Evolutionary conservation across 2,113 vertebrate species (phyloP), one percentile per base, ranked within the genome.

Genomic region (Gymnogyps californianus): DNA sequence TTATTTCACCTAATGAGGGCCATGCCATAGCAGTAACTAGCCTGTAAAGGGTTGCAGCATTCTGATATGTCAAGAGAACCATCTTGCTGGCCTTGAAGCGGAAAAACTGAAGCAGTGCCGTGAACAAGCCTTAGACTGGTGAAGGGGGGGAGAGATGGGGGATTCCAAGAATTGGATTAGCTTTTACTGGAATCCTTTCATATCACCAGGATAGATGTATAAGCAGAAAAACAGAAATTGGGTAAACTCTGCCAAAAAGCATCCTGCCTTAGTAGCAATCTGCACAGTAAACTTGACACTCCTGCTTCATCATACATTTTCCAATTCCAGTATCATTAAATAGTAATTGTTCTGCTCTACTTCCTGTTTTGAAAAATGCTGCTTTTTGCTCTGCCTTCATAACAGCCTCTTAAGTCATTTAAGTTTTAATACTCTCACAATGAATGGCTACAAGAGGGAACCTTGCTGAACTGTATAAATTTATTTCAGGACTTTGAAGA

Each of bases 281-380:
- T 67, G 51, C 55, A 61, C 82, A 88, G 91, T 58, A 91, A 94
- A 94, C 55, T 86, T 93, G 94, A 96, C 90, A 86, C 51, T 86
- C 75, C 85, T 75, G 84, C 64, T 96, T 83, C 91, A 95, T 96
- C 93, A 83, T 86, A 90, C 67, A 24, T 85, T 96, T 97, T 94
- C 81, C 93, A 96, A 57, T 96, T 93, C 84, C 93, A 91, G 42
- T 84, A 86, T 79, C 71, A 67, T 96, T 96, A 97, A 96, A 90
- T 26, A 90, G 87, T 86, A 96, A 96, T 96, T 96, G 95, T 96
- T 96, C 93, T 95, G 89, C 93, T 96, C 91, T 64, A 59, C 87
- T 97, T 93, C 94, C 93, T 94, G 82, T 96, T 96, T 95, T 91
- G 91, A 96, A 96, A 97, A 97, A 96, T 81, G 51, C 51, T 83